Evolutionary conservation across 1,140 invertebrate species (phyloP).

Genomic region (Colletes gigas): DNA sequence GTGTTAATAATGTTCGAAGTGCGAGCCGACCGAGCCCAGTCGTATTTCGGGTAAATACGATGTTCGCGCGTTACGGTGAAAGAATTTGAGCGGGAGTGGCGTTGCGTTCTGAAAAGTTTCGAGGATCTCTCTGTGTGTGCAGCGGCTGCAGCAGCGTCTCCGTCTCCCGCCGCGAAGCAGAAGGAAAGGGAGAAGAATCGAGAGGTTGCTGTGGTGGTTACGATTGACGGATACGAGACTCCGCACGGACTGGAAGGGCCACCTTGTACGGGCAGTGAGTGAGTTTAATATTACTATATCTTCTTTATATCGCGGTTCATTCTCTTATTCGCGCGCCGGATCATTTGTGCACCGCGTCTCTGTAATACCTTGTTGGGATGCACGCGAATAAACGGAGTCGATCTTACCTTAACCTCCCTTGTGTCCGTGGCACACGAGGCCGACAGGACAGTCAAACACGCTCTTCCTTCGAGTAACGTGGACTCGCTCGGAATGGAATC

Average conservation of each 20-base stretch:
- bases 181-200: not conserved
- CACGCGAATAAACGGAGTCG: constrained; percentile 41
- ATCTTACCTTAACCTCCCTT: constrained; percentile 42
- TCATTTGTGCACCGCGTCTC: not conserved
- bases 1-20: constrained; percentile 27
- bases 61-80: constrained; percentile 29
- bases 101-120: constrained; percentile 10
- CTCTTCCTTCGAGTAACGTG: constrained; percentile 53
- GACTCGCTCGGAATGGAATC: constrained; percentile 65
- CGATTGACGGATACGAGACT: constrained; percentile 45
- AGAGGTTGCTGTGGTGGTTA: constrained; percentile 1
- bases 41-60: not conserved
- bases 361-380: constrained; percentile 39
- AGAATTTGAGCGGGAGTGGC: constrained; percentile 38
- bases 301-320: constrained; percentile 36
- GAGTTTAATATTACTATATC: constrained; percentile 37
- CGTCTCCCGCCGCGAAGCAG: not conserved
- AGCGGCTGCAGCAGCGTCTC: constrained; percentile 37
- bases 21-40: not conserved
- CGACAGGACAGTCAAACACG: not conserved
- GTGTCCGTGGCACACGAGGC: constrained; percentile 60
- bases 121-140: constrained; percentile 15
- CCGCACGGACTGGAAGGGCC: constrained; percentile 8
- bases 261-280: constrained; percentile 60
- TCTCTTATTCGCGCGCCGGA: not conserved